A percentile compares a stretch with the other conserved stretches of the same genome.
Conservation (phyloP, 37 sponge, comb jelly and placozoan species). For the Chondrilla cf. caribensis region DNA sequence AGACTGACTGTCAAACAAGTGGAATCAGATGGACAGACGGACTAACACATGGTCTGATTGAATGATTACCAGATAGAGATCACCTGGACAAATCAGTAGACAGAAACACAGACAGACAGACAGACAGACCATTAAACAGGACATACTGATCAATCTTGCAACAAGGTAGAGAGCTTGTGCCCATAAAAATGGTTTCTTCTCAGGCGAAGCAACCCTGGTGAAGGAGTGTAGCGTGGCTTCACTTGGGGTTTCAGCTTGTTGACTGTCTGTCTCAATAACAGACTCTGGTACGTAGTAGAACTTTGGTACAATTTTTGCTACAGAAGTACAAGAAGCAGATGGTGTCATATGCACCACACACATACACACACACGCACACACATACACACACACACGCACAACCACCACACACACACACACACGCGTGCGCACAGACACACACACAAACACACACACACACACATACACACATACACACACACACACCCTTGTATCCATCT, state of each 20-base stretch:
- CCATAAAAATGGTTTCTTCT: constrained; percentile 68
- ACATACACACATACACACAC: neutral
- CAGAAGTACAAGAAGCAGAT: no score
- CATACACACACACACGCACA: constrained; percentile 2
- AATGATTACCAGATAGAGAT: no score
- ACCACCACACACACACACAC: neutral
- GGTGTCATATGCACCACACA: neutral
- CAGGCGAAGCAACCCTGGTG: neutral
- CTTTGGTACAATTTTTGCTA: constrained; percentile 43
- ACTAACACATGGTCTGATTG: no score
- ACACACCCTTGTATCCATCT: neutral
- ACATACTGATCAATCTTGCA: constrained; percentile 60
- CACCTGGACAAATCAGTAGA: no score
- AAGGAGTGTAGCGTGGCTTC: neutral
- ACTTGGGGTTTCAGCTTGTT: neutral
- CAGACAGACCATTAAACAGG: neutral
- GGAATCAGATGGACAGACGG: no score
- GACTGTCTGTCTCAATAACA: constrained; percentile 12
- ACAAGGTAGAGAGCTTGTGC: constrained; percentile 73
- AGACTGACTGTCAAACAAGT: no score
- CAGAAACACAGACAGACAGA: neutral
- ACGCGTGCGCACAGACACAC: neutral
- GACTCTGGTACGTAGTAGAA: constrained; percentile 66
- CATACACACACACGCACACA: neutral
- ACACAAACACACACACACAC: neutral